These are phyloP conservation scores for Telenomus remus DNA, from an alignment of 1,140 invertebrate genomes.

Conservation along the genomic window DNA sequence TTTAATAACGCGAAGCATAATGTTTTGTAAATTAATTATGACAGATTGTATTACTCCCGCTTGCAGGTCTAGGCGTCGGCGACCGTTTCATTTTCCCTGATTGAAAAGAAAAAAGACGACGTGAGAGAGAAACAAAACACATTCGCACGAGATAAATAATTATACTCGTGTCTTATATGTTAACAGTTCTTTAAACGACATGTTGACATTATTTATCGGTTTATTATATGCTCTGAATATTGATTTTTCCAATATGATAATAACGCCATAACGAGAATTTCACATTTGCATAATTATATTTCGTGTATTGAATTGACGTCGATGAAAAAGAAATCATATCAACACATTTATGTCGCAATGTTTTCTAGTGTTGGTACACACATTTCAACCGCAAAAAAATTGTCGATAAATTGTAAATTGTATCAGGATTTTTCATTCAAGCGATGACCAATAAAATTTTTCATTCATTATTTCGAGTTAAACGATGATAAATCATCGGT, in stretches of 20 bases:
- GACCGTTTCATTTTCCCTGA: conserved; percentile 1
- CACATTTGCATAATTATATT: conserved; percentile 22
- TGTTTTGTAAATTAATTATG: conserved; percentile 22
- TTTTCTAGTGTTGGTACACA: too few relatives aligned
- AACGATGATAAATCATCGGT: too few relatives aligned
- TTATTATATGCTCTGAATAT: conserved; percentile 10
- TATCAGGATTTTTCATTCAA: too few relatives aligned
- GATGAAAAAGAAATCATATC: background rate
- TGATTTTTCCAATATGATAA: conserved; percentile 20
- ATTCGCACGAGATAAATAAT: conserved; percentile 9
- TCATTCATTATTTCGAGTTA: too few relatives aligned
- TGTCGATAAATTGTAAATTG: too few relatives aligned
- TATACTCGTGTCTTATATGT: conserved; percentile 1
- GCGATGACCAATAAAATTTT: too few relatives aligned
- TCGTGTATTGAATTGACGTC: background rate
- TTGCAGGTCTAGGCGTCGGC: background rate
- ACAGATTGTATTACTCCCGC: conserved; percentile 21
- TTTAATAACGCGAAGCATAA: conserved; percentile 11
- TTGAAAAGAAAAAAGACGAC: background rate
- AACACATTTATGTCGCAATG: background rate
- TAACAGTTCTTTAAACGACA: conserved; percentile 20
- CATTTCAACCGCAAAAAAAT: too few relatives aligned
- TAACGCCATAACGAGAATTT: conserved; percentile 3
- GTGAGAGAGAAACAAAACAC: background rate
- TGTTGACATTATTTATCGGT: conserved; percentile 12